Evolutionary conservation across 2,113 vertebrate species (phyloP).

Genomic region (Pituophis catenifer): DNA sequence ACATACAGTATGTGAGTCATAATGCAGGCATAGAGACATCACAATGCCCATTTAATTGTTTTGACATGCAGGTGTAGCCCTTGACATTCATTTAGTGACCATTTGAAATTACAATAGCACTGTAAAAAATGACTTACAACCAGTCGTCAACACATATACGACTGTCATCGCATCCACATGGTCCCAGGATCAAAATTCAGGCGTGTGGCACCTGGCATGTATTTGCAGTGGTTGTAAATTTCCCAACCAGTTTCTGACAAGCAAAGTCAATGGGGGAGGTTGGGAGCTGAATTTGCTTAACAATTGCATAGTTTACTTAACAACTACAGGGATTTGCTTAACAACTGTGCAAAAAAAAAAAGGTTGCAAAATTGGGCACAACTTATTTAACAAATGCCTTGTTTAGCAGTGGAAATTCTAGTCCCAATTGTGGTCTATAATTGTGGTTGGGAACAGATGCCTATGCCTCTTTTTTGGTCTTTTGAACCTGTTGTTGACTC

Average conservation of each 20-base stretch:
- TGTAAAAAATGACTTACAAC: not conserved
- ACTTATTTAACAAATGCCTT: not conserved
- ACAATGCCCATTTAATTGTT: not conserved
- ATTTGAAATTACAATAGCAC: not conserved
- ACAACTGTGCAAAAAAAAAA: not conserved
- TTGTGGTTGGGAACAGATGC: not conserved
- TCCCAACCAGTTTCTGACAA: not conserved
- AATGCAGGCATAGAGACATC: not conserved
- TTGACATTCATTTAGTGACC: not conserved
- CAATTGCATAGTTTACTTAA: not conserved
- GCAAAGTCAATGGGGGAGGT: not conserved
- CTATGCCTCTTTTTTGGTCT: not conserved
- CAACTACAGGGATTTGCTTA: not conserved
- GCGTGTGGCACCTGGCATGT: not conserved
- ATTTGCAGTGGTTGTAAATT: not conserved
- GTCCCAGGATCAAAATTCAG: not conserved
- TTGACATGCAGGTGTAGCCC: not conserved
- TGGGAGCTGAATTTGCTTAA: not conserved
- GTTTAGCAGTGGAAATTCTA: not conserved
- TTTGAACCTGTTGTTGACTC: not conserved
- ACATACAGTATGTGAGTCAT: not conserved
- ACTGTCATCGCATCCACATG: not conserved
- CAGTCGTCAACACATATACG: not conserved
- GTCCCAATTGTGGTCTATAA: not conserved
- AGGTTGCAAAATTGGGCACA: not conserved